Percentiles rank a stretch among this genome's conserved stretches.
Conservation (phyloP, 2,797 vertebrate genomes). For the Remorina albescens region DNA sequence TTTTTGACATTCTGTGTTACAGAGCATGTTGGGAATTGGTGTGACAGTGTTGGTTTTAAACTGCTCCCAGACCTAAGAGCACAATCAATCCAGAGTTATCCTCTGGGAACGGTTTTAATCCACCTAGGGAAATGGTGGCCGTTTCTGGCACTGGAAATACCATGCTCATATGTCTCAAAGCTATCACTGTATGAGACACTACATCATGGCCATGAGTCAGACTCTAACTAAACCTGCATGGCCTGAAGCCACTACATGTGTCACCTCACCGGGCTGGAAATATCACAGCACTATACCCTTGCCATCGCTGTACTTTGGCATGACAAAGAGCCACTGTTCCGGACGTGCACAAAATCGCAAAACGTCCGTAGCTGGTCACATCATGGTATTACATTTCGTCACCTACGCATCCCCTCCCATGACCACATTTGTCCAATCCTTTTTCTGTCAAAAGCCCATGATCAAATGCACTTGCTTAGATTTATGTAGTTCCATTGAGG, state of each 20-base stretch:
- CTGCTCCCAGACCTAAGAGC: slow-evolving; percentile 59
- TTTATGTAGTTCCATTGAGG: slow-evolving; percentile 77
- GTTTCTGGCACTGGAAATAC: slow-evolving; percentile 74
- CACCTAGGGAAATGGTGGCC: slow-evolving; percentile 60
- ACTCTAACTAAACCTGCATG: slow-evolving; percentile 81
- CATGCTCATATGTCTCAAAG: slow-evolving; percentile 79
- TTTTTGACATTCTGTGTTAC: slow-evolving; percentile 46
- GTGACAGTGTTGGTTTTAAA: slow-evolving; percentile 55
- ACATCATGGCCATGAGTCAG: slow-evolving; percentile 82
- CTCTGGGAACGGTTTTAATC: slow-evolving; percentile 73
- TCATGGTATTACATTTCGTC: slow-evolving; percentile 65
- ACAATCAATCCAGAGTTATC: slow-evolving; percentile 73
- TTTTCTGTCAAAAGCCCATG: slow-evolving; percentile 71
- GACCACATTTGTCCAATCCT: slow-evolving; percentile 52
- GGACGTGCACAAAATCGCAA: slow-evolving; percentile 79
- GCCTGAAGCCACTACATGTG: slow-evolving; percentile 78
- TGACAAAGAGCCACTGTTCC: slow-evolving; percentile 74
- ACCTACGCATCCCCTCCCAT: slow-evolving; percentile 38
- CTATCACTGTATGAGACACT: slow-evolving; percentile 78
- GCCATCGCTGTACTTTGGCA: slow-evolving; percentile 72
- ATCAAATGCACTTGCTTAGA: slow-evolving; percentile 75
- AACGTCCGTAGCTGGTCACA: slow-evolving; percentile 62
- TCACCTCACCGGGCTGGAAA: slow-evolving; percentile 75
- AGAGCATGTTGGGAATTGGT: slow-evolving; percentile 37
- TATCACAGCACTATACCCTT: slow-evolving; percentile 72